phyloP scores from a whole-genome alignment of 1,140 invertebrate species.

The Paraescarpia echinospica region DNA sequence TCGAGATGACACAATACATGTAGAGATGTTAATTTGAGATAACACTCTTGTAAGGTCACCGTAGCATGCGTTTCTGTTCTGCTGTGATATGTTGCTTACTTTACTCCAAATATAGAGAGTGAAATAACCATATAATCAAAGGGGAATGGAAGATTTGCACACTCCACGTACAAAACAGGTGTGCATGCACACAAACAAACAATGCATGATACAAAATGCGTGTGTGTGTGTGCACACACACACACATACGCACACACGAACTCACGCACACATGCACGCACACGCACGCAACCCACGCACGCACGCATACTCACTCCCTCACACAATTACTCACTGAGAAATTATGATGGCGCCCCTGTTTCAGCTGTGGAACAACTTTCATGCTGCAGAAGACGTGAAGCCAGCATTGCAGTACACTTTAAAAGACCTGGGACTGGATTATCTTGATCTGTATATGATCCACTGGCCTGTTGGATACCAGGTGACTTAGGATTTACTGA shows the following conservation, averaged over 20 bases:
- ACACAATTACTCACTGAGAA: not conserved
- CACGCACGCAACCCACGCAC: too few species aligned
- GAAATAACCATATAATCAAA: not conserved
- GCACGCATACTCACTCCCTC: too few species aligned
- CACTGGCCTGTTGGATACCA: constrained; percentile 82
- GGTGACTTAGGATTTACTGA: constrained; percentile 55
- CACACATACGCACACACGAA: too few species aligned
- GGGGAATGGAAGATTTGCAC: not conserved
- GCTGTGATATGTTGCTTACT: too few species aligned
- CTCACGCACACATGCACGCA: too few species aligned
- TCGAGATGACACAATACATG: not conserved
- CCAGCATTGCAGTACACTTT: constrained; percentile 69
- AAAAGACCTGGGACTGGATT: constrained; percentile 69
- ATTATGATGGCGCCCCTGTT: not conserved
- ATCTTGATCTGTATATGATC: constrained; percentile 81
- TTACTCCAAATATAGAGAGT: too few species aligned
- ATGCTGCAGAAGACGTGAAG: constrained; percentile 65
- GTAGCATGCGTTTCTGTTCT: not conserved
- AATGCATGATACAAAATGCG: too few species aligned
- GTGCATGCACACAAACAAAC: not conserved
- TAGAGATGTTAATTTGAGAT: not conserved
- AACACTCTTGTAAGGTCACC: not conserved
- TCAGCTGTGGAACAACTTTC: constrained; percentile 72
- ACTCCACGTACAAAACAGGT: not conserved
- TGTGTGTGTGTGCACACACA: too few species aligned